phyloP scores from a whole-genome alignment of 2,113 vertebrate species.

The Rhineura floridana region DNA sequence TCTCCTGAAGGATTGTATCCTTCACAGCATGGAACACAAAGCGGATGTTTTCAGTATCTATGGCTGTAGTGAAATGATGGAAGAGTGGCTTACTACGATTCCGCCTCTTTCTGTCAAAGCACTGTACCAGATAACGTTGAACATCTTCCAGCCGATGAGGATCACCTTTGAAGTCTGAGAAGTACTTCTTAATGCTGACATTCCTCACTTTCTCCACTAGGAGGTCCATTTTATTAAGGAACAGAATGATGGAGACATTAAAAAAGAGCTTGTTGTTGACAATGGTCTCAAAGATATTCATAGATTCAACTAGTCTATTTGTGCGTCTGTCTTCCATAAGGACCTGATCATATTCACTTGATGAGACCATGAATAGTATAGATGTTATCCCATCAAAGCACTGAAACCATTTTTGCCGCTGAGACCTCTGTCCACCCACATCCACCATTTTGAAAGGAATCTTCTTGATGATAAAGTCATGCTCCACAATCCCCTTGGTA shows the following conservation, averaged over 20 bases:
- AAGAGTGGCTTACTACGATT: constrained; percentile 92
- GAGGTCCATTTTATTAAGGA: constrained; percentile 98
- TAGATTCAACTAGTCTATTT: constrained; percentile 94
- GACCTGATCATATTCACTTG: constrained; percentile 95
- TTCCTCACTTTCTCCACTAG: constrained; percentile 91
- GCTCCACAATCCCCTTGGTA: constrained; percentile 96
- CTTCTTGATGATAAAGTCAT: constrained; percentile 97
- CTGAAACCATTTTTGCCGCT: constrained; percentile 98
- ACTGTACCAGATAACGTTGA: constrained; percentile 91
- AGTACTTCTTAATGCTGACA: constrained; percentile 92
- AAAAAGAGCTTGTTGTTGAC: constrained; percentile 99
- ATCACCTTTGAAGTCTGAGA: constrained; percentile 91
- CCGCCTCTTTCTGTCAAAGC: constrained; percentile 90
- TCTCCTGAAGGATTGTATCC: constrained; percentile 97
- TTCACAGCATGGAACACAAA: constrained; percentile 97
- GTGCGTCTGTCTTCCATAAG: constrained; percentile 97
- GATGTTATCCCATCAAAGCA: constrained; percentile 98
- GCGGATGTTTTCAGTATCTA: constrained; percentile 97
- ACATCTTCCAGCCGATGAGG: constrained; percentile 89
- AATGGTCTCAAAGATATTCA: constrained; percentile 99
- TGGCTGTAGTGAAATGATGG: constrained; percentile 97
- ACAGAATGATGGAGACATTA: constrained; percentile 96
- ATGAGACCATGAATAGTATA: constrained; percentile 97
- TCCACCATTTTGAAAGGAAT: constrained; percentile 99
- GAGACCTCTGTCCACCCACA: constrained; percentile 94